These are phyloP conservation scores for Epinotia bilunana DNA, from an alignment of 2,888 invertebrate genomes.

Conservation along the genomic window DNA sequence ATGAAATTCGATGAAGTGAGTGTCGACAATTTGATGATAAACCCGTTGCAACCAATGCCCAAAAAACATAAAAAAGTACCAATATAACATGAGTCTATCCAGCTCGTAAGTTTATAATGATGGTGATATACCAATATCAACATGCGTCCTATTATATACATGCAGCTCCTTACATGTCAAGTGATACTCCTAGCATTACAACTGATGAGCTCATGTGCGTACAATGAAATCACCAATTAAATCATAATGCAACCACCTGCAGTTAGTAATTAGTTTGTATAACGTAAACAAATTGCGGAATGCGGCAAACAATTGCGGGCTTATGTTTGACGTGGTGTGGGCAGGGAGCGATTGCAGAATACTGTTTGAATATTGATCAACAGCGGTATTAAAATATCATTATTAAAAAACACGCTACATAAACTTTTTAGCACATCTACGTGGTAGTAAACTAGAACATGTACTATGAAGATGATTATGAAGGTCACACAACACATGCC, in stretches of 20 bases:
- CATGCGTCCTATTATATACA: neutral
- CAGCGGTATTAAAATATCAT: neutral
- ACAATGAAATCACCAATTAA: constrained; percentile 29
- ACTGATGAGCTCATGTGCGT: constrained; percentile 18
- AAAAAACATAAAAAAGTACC: too few relatives aligned
- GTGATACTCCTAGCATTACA: neutral
- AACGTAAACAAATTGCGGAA: constrained; percentile 27
- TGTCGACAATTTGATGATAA: too few relatives aligned
- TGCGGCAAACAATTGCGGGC: constrained; percentile 13
- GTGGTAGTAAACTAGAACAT: too few relatives aligned
- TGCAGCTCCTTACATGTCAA: neutral
- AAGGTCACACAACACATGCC: neutral
- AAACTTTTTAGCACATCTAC: too few relatives aligned
- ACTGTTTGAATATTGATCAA: constrained; percentile 22
- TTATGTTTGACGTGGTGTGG: constrained; percentile 15
- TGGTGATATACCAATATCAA: neutral
- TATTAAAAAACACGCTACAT: too few relatives aligned
- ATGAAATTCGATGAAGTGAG: too few relatives aligned
- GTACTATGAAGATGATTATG: neutral
- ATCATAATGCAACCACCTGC: constrained; percentile 19
- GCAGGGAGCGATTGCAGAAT: constrained; percentile 17
- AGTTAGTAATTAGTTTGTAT: constrained; percentile 28
- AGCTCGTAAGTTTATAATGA: too few relatives aligned
- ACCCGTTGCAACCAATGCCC: neutral
- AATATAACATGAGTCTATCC: neutral